Evolutionary conservation across 2,888 invertebrate species (phyloP).

Genomic region (Lapara coniferarum): DNA sequence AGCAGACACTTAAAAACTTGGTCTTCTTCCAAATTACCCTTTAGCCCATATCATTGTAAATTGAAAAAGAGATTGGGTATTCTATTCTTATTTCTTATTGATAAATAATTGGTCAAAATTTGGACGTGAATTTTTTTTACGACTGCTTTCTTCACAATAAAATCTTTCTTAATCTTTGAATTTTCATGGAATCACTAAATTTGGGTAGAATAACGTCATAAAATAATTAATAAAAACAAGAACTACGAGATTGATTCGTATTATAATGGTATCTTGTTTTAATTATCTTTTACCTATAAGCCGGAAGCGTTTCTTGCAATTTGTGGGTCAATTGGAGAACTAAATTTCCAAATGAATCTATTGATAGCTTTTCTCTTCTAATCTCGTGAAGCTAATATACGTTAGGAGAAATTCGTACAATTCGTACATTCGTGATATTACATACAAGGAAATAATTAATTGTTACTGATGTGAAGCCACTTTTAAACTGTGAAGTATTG

Average conservation of each 20-base stretch:
- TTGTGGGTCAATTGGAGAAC: slow-evolving; percentile 1
- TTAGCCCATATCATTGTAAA: too few relatives aligned
- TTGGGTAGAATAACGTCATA: background rate
- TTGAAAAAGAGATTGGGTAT: too few relatives aligned
- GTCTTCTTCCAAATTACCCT: too few relatives aligned
- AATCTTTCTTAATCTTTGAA: too few relatives aligned
- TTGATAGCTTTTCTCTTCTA: background rate
- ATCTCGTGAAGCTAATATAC: background rate
- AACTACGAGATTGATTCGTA: background rate
- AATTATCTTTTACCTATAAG: background rate
- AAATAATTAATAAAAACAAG: background rate
- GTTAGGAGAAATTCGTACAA: background rate
- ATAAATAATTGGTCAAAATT: too few relatives aligned
- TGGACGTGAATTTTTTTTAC: too few relatives aligned
- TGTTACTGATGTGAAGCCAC: too few relatives aligned
- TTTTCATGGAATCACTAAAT: too few relatives aligned
- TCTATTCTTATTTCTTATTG: too few relatives aligned
- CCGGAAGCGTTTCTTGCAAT: background rate
- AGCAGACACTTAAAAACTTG: too few relatives aligned
- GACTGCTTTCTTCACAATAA: too few relatives aligned
- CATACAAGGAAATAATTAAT: background rate
- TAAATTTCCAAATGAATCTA: background rate
- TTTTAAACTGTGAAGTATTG: too few relatives aligned
- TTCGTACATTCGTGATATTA: background rate
- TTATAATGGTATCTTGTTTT: background rate